phyloP scores from a whole-genome alignment of 2,113 vertebrate genomes.

The Notarius quadriscutis region DNA sequence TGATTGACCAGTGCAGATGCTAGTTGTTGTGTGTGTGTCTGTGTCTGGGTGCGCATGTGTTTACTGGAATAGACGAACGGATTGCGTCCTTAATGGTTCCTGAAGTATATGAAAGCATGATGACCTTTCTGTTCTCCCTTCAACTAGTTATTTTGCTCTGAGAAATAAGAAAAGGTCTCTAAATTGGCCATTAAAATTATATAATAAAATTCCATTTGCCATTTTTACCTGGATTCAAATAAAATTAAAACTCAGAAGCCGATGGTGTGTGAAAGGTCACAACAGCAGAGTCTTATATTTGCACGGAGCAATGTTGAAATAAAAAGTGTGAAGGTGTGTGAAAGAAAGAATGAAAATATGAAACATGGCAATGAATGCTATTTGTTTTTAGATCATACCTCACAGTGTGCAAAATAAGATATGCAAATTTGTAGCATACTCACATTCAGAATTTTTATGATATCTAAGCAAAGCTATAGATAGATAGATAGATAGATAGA shows the following conservation, averaged over 20 bases:
- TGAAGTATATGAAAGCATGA: slow-evolving; percentile 11
- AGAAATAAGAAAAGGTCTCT: background rate
- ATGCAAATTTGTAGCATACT: background rate
- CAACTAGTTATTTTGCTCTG: background rate
- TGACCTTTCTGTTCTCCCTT: background rate
- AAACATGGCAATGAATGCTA: background rate
- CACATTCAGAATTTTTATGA: background rate
- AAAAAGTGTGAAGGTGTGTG: background rate
- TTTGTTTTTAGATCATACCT: background rate
- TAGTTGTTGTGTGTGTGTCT: background rate
- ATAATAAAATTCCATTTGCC: background rate
- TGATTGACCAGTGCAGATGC: background rate
- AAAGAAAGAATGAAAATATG: background rate
- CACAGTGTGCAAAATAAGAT: background rate
- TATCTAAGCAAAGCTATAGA: no score
- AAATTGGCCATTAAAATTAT: background rate
- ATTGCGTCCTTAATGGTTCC: slow-evolving; percentile 9
- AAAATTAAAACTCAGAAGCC: background rate
- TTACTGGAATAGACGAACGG: background rate
- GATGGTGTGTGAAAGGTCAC: background rate
- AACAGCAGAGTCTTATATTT: background rate
- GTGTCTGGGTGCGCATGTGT: background rate
- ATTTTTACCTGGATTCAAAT: background rate
- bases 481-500: no score
- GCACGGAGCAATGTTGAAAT: background rate